Evolutionary conservation across 2,113 vertebrate genomes (phyloP).

Genomic region (Parotia lawesii): DNA sequence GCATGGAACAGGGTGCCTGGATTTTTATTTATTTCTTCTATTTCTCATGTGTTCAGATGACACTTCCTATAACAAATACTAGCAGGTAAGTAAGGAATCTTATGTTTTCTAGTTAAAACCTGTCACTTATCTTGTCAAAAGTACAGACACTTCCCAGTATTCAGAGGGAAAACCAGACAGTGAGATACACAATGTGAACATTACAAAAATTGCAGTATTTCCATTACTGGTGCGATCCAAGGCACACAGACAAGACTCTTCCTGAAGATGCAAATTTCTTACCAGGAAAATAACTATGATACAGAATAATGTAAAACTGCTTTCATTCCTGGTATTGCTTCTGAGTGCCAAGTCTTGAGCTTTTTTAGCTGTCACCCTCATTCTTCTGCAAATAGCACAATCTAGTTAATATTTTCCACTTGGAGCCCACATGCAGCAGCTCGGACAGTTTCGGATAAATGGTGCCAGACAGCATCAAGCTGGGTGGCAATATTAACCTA

Average conservation of each 20-base stretch:
- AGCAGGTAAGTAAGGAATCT: not conserved
- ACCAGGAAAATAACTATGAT: not conserved
- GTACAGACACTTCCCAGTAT: not conserved
- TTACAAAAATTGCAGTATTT: not conserved
- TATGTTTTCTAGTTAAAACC: not conserved
- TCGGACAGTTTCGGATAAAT: not conserved
- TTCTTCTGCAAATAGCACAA: conserved; percentile 20
- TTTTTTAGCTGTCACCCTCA: not conserved
- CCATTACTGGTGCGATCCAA: not conserved
- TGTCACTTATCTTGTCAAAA: not conserved
- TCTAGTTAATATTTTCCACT: conserved; percentile 36
- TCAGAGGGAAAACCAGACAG: not conserved
- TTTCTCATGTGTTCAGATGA: not conserved
- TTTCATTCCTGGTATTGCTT: not conserved
- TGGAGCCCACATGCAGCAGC: not conserved
- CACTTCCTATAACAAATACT: not conserved
- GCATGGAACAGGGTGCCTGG: not conserved
- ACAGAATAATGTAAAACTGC: not conserved
- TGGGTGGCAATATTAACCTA: not conserved
- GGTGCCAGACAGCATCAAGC: not conserved
- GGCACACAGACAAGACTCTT: not conserved
- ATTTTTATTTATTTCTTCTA: not conserved
- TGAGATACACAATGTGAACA: not conserved
- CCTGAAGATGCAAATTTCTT: not conserved
- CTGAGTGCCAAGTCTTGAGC: not conserved